Evolutionary conservation across 2,113 vertebrate genomes (phyloP), one percentile per base, ranked within the genome.

Genomic region (Corvus hawaiiensis): DNA sequence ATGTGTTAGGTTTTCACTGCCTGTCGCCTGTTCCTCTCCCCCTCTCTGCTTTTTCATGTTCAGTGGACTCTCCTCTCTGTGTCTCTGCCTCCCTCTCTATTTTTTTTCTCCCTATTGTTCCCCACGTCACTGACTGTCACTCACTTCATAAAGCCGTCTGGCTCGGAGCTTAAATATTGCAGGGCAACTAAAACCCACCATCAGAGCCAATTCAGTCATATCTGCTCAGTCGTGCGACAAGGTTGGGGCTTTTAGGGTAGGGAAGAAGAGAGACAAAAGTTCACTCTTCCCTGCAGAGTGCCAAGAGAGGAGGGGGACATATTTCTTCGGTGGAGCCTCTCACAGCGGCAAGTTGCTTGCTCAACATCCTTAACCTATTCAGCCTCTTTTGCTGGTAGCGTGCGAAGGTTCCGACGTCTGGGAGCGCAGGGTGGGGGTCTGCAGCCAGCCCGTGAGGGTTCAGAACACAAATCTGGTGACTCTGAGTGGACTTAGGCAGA

Each of bases 111-210:
- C 97, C 99, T 98, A 99, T 99, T 99, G 99, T 99, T 98, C 97
- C 93, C 96, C 98, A 98, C 97, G 97, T 98, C 98, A 98, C 98
- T 98, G 98, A 98, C 98, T 98, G 98, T 98, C 98, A 98, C 98
- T 98, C 92, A 98, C 98, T 98, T 98, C 99, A 99, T 99, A 99
- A 99, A 99, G 98, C 98, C 85, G 99, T 99, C 99, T 99, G 98
- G 98, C 98, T 99, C 95, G 96, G 98, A 99, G 99, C 99, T 99
- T 99, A 99, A 98, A 99, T 98, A 98, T 98, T 98, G 98, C 98
- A 97, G 98, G 98, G 98, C 98, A 99, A 98, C 90, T 99, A 98
- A 99, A 99, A 99, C 98, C 98, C 98, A 98, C 98, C 98, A 99
- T 99, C 99, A 99, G 98, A 98, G 98, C 97, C 97, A 97, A 99